These are phyloP conservation scores for Crambe crambe DNA, from an alignment of 37 sponge, comb jelly and placozoan genomes.

Conservation along the genomic window DNA sequence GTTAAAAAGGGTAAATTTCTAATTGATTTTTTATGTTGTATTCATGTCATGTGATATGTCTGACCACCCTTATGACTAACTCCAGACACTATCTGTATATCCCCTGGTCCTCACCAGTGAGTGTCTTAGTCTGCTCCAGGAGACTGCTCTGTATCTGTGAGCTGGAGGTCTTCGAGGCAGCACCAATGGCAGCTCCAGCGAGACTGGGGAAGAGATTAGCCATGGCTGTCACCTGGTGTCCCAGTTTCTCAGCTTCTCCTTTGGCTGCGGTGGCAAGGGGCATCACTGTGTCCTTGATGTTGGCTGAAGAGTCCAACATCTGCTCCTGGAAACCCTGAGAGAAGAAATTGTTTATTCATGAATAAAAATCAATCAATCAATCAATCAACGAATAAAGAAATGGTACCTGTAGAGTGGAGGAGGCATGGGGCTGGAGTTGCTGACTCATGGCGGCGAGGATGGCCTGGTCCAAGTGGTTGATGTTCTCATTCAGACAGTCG, in stretches of 20 bases:
- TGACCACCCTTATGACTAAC: no score
- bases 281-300: constrained; percentile 77
- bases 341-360: background rate
- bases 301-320: constrained; percentile 57
- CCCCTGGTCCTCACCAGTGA: constrained; percentile 77
- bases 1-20: background rate
- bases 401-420: constrained; percentile 63
- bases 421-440: constrained; percentile 75
- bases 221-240: constrained; percentile 86
- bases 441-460: constrained; percentile 78
- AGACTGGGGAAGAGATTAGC: constrained; percentile 79
- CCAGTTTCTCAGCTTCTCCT: constrained; percentile 96
- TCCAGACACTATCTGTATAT: no score
- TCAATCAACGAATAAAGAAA: constrained; percentile 65
- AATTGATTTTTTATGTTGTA: background rate
- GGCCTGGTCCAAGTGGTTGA: constrained; percentile 86
- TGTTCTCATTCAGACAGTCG: constrained; percentile 71
- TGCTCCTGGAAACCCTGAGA: constrained; percentile 87
- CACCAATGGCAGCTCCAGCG: constrained; percentile 86
- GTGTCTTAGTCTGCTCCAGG: constrained; percentile 86
- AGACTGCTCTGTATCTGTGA: constrained; percentile 66
- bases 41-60: no score
- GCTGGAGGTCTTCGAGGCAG: constrained; percentile 76
- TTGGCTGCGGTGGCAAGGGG: constrained; percentile 86
- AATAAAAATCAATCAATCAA: background rate